These are phyloP conservation scores for Nycticryphes semicollaris DNA, from an alignment of 2,113 vertebrate genomes.

Conservation along the genomic window DNA sequence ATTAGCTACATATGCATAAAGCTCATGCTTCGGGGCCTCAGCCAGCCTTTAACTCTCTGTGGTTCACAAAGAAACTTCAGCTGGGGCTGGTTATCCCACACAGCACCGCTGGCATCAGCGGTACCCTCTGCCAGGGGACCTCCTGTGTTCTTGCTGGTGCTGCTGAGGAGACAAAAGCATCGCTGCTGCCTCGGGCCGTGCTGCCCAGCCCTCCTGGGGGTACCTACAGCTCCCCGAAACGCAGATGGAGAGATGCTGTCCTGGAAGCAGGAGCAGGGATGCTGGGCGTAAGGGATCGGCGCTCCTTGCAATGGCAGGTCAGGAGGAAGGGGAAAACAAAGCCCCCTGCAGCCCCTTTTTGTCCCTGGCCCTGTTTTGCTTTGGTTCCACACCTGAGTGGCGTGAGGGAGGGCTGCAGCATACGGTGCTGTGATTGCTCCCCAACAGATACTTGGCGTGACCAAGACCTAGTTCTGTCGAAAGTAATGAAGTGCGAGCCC, in stretches of 20 bases:
- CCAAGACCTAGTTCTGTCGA: slow-evolving; percentile 54
- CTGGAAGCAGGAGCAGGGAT: neutral
- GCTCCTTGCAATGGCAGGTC: rapidly evolving
- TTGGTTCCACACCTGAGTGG: neutral
- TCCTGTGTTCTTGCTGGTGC: rapidly evolving
- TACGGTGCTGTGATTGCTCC: neutral
- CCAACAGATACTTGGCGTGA: neutral
- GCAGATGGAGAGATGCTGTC: rapidly evolving
- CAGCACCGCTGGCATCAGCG: rapidly evolving
- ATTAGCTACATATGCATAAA: slow-evolving; percentile 60
- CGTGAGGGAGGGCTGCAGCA: rapidly evolving
- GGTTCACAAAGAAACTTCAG: neutral
- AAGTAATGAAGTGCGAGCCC: slow-evolving; percentile 23
- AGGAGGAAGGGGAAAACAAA: neutral
- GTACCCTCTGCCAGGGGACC: neutral
- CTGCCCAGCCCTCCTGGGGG: neutral
- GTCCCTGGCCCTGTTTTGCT: neutral
- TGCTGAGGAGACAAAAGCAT: rapidly evolving
- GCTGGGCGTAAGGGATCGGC: neutral
- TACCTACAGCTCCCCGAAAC: rapidly evolving
- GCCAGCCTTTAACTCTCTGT: slow-evolving; percentile 58
- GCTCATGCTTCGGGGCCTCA: slow-evolving; percentile 7
- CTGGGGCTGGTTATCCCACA: neutral
- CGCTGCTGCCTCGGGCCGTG: rapidly evolving
- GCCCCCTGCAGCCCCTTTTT: neutral